Conservation (phyloP, 2,888 invertebrate genomes). For the Parnassius smintheus region DNA sequence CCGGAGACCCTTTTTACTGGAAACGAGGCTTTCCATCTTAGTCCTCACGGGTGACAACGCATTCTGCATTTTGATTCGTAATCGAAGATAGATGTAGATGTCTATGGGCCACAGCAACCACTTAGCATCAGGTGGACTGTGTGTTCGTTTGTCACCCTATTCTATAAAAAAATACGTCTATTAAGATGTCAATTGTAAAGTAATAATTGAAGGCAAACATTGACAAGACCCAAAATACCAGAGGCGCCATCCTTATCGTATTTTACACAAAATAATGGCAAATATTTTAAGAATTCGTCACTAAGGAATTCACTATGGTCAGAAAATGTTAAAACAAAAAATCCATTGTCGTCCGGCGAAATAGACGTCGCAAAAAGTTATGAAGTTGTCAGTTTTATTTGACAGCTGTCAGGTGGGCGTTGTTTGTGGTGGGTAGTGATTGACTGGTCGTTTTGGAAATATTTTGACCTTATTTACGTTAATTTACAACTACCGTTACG, state of each 20-base stretch:
- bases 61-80: no score
- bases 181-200: no score
- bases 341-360: conserved; percentile 34
- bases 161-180: no score
- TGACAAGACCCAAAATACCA: background rate
- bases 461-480: conserved; percentile 31
- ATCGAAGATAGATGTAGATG: no score
- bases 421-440: conserved; percentile 59
- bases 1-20: no score
- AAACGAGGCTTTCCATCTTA: no score
- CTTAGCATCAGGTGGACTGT: no score
- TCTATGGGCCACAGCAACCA: no score
- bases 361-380: conserved; percentile 38
- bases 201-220: no score
- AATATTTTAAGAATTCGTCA: conserved; percentile 36
- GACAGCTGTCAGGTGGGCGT: conserved; percentile 73
- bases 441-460: conserved; percentile 49
- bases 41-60: no score
- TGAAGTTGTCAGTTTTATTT: conserved; percentile 68
- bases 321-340: conserved; percentile 27
- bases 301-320: conserved; percentile 23
- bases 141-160: no score
- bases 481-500: no score
- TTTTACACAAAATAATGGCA: conserved; percentile 19
- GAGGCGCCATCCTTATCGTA: conserved; percentile 28